phyloP scores from a whole-genome alignment of 2,888 invertebrate species.

The Chesias legatella region DNA sequence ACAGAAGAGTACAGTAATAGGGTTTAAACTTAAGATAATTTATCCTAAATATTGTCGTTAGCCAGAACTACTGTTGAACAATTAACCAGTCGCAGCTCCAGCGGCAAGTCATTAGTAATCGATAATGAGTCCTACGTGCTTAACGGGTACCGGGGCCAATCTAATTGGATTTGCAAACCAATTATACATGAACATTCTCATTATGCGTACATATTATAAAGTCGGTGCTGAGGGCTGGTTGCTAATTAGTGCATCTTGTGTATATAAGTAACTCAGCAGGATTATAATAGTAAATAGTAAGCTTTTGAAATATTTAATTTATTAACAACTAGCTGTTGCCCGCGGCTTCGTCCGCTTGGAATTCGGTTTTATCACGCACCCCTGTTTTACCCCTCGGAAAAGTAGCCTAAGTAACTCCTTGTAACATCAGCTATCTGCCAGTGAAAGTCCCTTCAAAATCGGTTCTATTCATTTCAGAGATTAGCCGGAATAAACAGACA shows the following conservation, averaged over 20 bases:
- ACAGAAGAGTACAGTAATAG: too few relatives aligned
- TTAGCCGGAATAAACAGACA: too few relatives aligned
- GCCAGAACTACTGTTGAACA: constrained; percentile 4
- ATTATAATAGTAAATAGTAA: too few relatives aligned
- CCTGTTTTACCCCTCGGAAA: too few relatives aligned
- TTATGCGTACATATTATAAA: constrained; percentile 65
- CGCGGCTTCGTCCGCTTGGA: too few relatives aligned
- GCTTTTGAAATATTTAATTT: too few relatives aligned
- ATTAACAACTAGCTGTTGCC: too few relatives aligned
- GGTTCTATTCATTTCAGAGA: too few relatives aligned
- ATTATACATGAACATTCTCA: constrained; percentile 71
- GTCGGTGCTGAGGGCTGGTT: constrained; percentile 53
- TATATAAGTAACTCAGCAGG: background rate
- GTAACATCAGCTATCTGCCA: too few relatives aligned
- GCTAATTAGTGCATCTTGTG: constrained; percentile 50
- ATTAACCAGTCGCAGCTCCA: constrained; percentile 29
- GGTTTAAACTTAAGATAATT: background rate
- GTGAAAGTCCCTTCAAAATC: too few relatives aligned
- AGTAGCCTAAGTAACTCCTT: too few relatives aligned
- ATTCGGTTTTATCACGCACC: too few relatives aligned
- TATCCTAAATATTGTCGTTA: constrained; percentile 2
- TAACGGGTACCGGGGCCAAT: constrained; percentile 60
- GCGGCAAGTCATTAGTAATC: constrained; percentile 64
- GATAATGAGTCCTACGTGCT: constrained; percentile 70
- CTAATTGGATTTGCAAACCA: constrained; percentile 77